A percentile compares a stretch with the other conserved stretches of the same genome.
Evolutionary conservation across 35 echinoderm and acorn worm genomes (phyloP).

Genomic region (Ophiothrix spiculata): DNA sequence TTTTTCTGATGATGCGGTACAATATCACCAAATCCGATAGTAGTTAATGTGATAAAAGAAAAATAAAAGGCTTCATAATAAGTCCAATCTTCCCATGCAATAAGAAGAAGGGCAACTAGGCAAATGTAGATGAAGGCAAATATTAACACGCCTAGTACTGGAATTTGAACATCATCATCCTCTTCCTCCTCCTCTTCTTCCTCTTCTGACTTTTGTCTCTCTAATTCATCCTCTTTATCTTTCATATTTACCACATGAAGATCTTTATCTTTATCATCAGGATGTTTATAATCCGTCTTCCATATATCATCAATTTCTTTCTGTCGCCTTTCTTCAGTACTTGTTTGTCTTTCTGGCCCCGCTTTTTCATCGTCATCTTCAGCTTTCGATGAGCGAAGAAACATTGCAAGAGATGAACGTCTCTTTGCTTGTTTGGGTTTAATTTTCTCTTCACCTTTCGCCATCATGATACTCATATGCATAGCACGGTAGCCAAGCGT

Average conservation of each 20-base stretch:
- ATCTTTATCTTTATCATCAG: slow-evolving; percentile 14
- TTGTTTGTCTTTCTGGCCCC: not conserved
- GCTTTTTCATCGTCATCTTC: not conserved
- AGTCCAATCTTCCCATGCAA: slow-evolving; percentile 78
- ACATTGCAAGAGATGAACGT: not conserved
- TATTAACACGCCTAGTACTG: slow-evolving; percentile 54
- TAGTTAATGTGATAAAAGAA: slow-evolving; percentile 93
- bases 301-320: not conserved
- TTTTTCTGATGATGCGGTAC: slow-evolving; percentile 89
- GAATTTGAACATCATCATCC: slow-evolving; percentile 59
- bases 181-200: slow-evolving; percentile 34
- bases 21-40: slow-evolving; percentile 93
- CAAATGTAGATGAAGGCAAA: slow-evolving; percentile 88
- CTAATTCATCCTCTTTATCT: slow-evolving; percentile 21
- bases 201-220: not conserved
- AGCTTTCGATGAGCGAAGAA: not conserved
- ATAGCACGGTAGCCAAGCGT: slow-evolving; percentile 58
- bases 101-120: slow-evolving; percentile 48
- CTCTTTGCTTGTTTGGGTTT: not conserved
- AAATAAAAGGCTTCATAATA: slow-evolving; percentile 97
- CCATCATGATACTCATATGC: slow-evolving; percentile 32
- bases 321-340: not conserved
- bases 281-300: slow-evolving; percentile 1
- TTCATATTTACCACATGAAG: slow-evolving; percentile 18
- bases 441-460: not conserved